Base-by-base conservation (phyloP, 2,888 invertebrate species). In the Anodontia alba region DNA sequence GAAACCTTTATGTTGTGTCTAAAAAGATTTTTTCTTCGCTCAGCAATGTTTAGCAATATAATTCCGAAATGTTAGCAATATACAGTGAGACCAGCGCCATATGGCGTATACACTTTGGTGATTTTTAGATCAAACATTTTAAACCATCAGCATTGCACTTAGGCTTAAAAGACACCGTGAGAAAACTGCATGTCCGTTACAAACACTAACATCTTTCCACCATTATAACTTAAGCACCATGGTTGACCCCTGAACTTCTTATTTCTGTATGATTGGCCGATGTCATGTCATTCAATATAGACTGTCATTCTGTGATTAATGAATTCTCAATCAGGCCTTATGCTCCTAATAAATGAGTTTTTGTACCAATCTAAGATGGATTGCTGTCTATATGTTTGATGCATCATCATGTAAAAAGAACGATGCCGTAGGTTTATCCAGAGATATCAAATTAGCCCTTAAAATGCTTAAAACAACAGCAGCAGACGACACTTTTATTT, bases 271-370 rank as follows among this genome's bases (percentile, higher is more conserved):
- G 84, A 84, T 84, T 73, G 78, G 84, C n/a, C 23, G 36, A 62
- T 78, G 84, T 78, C 84, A 81, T 76, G 73, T 71, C 67, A 51
- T 76, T 84, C 71, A 81, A 84, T 80, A 81, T 80, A 74, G 68
- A 68, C 73, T 77, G 84, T 84, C 84, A 81, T 38, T 67, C 43
- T 54, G 74, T 84, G 84, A 84, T 84, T 79, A 78, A 84, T 84
- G 84, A 81, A 74, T 71, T 76, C 75, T 74, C 76, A 69, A 84
- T 81, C 78, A 77, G 43, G 67, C 75, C 66, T 71, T 75, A 72
- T 75, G 66, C 80, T 72, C 67, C 67, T 62, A 62, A 62, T 62
- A 62, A 62, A 62, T 62, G 62, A 62, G 62, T 33, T 62, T 38
- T 62, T 62, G 62, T 62, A 62, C 23, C 62, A 31, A 33, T 62